Conservation (phyloP, 2,888 invertebrate species). For the Siphonodentalium dalli region DNA sequence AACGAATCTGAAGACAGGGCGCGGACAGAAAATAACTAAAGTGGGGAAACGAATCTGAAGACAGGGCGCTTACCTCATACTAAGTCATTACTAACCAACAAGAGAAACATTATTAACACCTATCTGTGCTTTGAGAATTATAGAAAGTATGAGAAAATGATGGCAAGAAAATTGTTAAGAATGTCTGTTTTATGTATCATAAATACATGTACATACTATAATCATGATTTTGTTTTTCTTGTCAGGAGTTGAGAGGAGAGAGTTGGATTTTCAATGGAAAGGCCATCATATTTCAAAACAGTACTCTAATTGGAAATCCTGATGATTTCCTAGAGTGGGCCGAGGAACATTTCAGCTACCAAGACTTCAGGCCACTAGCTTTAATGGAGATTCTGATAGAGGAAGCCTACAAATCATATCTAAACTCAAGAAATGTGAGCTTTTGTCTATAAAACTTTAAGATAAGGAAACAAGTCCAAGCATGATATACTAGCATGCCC, state of each 20-base stretch:
- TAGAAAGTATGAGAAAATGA: too few species aligned
- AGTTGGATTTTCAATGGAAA: slow-evolving; percentile 61
- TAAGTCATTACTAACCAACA: too few species aligned
- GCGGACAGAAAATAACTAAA: too few species aligned
- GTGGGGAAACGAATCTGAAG: too few species aligned
- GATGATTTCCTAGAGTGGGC: slow-evolving; percentile 63
- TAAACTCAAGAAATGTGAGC: slow-evolving; percentile 55
- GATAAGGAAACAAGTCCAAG: not conserved
- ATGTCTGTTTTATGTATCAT: too few species aligned
- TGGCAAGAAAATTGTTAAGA: too few species aligned
- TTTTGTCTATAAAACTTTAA: not conserved
- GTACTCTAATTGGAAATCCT: slow-evolving; percentile 56
- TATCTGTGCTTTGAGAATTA: too few species aligned
- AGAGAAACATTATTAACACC: too few species aligned
- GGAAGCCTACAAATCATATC: slow-evolving; percentile 55
- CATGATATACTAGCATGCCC: not conserved
- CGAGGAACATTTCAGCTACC: slow-evolving; percentile 52
- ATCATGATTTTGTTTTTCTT: not conserved
- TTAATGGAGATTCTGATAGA: slow-evolving; percentile 60
- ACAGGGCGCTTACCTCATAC: too few species aligned
- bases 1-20: too few species aligned
- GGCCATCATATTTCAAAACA: slow-evolving; percentile 59
- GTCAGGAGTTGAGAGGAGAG: slow-evolving; percentile 61
- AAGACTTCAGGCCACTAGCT: slow-evolving; percentile 58
- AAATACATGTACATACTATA: too few species aligned